A percentile compares a stretch with the other conserved stretches of the same genome.
Conservation (phyloP, 2,888 invertebrate genomes). For the Polietes domitor region DNA sequence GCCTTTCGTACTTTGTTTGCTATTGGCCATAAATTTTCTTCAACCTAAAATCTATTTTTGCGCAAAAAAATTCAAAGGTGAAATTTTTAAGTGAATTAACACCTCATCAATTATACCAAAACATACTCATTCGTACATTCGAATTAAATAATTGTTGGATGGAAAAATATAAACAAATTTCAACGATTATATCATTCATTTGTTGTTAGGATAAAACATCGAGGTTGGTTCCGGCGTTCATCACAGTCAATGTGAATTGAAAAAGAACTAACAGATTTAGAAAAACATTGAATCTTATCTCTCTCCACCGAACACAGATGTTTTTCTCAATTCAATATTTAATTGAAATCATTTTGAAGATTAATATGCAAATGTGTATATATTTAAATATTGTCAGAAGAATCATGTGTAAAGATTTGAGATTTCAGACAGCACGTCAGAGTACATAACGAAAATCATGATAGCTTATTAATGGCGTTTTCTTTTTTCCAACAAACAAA, state of each 20-base stretch:
- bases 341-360: constrained; percentile 18
- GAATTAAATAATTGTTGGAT: not conserved
- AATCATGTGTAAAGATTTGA: constrained; percentile 13
- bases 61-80: constrained; percentile 14
- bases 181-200: constrained; percentile 1
- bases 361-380: not conserved
- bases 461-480: not conserved
- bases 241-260: not conserved
- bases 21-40: constrained; percentile 21
- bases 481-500: not conserved
- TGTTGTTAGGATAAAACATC: not conserved
- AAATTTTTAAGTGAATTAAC: constrained; percentile 34
- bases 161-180: not conserved
- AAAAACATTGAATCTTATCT: constrained; percentile 38
- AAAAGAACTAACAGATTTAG: constrained; percentile 5
- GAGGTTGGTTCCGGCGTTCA: not conserved
- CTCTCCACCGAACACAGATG: constrained; percentile 40
- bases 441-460: not conserved
- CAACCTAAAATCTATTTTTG: not conserved
- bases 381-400: not conserved
- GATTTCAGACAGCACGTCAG: not conserved
- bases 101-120: constrained; percentile 32
- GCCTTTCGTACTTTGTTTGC: constrained; percentile 9
- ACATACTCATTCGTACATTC: not conserved
- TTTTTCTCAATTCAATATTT: constrained; percentile 32